A percentile compares a stretch with the other conserved stretches of the same genome.
These are phyloP conservation scores for Paradoxurus hermaphroditus DNA, from an alignment of 2,113 vertebrate genomes.

Conservation along the genomic window DNA sequence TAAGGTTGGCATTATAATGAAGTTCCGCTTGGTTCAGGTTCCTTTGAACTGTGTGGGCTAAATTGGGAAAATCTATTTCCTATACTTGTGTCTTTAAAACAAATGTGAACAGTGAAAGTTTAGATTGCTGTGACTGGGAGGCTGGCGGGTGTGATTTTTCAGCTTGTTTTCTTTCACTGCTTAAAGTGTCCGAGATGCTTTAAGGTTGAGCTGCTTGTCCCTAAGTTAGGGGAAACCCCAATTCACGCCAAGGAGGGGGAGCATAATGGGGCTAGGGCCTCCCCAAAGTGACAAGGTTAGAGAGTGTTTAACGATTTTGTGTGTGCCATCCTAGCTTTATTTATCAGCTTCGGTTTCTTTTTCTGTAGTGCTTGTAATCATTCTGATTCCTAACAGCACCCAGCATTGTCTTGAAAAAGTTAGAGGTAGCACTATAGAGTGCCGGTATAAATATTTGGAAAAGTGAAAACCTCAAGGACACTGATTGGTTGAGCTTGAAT, in stretches of 20 bases:
- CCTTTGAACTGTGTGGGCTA: conserved; percentile 57
- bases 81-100: conserved; percentile 34
- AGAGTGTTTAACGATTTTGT: background rate
- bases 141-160: background rate
- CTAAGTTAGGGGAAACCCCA: background rate
- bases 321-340: background rate
- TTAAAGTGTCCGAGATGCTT: background rate
- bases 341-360: background rate
- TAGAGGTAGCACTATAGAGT: background rate
- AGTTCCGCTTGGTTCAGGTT: conserved; percentile 57
- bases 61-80: conserved; percentile 58
- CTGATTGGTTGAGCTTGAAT: background rate
- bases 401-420: background rate
- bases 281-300: background rate
- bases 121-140: background rate
- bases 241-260: background rate
- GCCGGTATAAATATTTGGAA: background rate
- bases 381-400: background rate
- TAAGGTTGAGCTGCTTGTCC: background rate
- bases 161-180: background rate
- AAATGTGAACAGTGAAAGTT: conserved; percentile 62
- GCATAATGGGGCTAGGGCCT: background rate
- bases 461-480: background rate
- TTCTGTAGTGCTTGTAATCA: background rate
- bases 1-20: conserved; percentile 47